These are phyloP conservation scores for Drosophila parvula DNA, from an alignment of 1,140 invertebrate species.

Conservation along the genomic window DNA sequence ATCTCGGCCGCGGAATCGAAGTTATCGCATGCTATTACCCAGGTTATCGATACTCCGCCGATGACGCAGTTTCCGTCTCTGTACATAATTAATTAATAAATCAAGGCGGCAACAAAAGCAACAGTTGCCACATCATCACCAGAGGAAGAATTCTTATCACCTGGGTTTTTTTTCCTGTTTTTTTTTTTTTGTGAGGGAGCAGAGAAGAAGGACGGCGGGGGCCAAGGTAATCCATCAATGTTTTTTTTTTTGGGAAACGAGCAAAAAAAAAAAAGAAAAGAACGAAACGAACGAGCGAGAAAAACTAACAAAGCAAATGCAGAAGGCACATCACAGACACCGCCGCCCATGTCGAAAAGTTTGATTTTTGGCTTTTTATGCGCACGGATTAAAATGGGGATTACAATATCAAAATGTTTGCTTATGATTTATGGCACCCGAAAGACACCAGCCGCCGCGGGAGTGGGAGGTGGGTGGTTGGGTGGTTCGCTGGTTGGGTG, in stretches of 20 bases:
- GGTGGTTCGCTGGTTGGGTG: conserved; percentile 16
- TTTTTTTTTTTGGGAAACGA: conserved; percentile 47
- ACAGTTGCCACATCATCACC: conserved; percentile 64
- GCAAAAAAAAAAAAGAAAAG: conserved; percentile 55
- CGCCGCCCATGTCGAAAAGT: conserved; percentile 82
- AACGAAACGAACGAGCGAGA: conserved; percentile 44
- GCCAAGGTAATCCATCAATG: conserved; percentile 81
- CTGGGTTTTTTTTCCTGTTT: conserved; percentile 12
- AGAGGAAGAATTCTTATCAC: conserved; percentile 59
- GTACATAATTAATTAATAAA: conserved; percentile 82
- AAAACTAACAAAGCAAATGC: conserved; percentile 64
- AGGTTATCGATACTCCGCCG: conserved; percentile 64
- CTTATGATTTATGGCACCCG: conserved; percentile 81
- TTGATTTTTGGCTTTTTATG: conserved; percentile 84
- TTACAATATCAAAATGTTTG: conserved; percentile 84
- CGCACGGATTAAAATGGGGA: conserved; percentile 83
- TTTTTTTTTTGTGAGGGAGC: background rate
- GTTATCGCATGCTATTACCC: conserved; percentile 63
- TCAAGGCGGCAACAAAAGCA: conserved; percentile 59
- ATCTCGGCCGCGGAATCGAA: conserved; percentile 56
- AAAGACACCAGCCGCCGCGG: conserved; percentile 60
- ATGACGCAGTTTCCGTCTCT: conserved; percentile 72
- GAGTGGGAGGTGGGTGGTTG: conserved; percentile 10
- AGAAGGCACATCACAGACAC: conserved; percentile 75
- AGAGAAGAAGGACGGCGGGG: conserved; percentile 9